Base-by-base conservation (phyloP, 1,140 invertebrate genomes). In the Cydia fagiglandana region DNA sequence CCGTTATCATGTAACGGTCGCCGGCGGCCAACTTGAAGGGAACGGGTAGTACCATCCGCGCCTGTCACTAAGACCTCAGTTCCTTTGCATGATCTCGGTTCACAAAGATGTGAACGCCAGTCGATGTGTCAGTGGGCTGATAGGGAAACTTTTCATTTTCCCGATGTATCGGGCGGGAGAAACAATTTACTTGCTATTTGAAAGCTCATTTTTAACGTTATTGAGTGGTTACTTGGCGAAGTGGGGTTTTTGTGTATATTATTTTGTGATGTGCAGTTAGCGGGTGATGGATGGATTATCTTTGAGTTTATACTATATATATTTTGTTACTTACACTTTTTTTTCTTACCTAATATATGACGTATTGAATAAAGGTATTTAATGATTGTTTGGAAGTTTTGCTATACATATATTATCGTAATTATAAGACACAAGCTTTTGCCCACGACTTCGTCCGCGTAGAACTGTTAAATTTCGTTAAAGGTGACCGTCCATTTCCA, bases 61-160 rank as follows among this genome's bases (percentile, higher is more conserved):
- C 28, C 70, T 61, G 74, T 77, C 61, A 81, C 83, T 89, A 91
- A 89, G 84, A 88, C 86, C 78, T 76, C 91, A 78, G 80, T 90
- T 90, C 68, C 84, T 82, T 87, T 88, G 89, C 81, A 83, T 84
- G 79, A 85, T 87, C 76, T 78, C 74, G 64, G 45, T 15, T 84
- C 81, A 89, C 85, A 85, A 92, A 90, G 90, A 92, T 91, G 90
- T 91, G 88, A 88, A 89, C 88, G 88, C 88, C 88, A 91, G 85
- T 90, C 90, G 86, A 90, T 88, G 86, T 90, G 90, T 92, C 90
- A 90, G 88, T 86, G 81, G 78, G 85, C 80, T 90, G 90, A 92
- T 92, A 86, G 90, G 85, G 81, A 90, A 92, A 92, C 89, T 92
- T 92, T 92, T 92, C 89, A 92, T 92, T 91, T 92, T 88, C 85